Evolutionary conservation across 2,797 vertebrate species (phyloP), one percentile per base, ranked within the genome.

Genomic region (Enoplosus armatus): DNA sequence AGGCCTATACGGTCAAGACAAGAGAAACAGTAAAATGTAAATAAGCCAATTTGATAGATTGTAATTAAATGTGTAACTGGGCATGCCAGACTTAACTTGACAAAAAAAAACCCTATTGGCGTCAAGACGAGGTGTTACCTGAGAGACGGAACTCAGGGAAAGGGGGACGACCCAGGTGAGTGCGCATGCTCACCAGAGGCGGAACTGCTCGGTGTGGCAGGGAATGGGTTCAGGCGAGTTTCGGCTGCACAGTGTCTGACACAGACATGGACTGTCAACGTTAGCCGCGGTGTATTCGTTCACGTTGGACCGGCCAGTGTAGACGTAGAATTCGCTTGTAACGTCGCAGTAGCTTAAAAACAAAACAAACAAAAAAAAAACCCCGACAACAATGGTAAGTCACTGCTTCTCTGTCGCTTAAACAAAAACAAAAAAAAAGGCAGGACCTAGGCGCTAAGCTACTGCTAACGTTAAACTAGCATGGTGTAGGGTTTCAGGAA

Each of bases 401-500:
- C 3, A 2, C 9, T 37, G 47, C 50, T 18, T 29, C 27, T 47
- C 2, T 16, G 18, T 15, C 6, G n/a, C 9, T 14, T 33, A 1
- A 5, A 24, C 55, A 0, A 6, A 14, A 37, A 27, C 3, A 33
- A 33, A 37, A 27, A 33, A 33, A 33, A 33, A 9, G 27, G 6
- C 41, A 41, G 16, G 10, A 58, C 69, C 58, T 78, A 55, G 63
- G 35, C 47, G 70, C 63, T 63, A 68, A 70, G 88, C 84, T 92
- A 88, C 79, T 64, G 76, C 48, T 12, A 12, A 50, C n/a, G 5
- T 14, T 24, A 18, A 20, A 7, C 80, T 90, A 83, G 67, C 64
- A 90, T 92, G 90, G 92, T 92, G 90, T 91, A 76, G 27, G 55
- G 8, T 77, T 87, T 69, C 91, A 92, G 92, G 93, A 94, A 93